Percentiles rank a stretch among this genome's conserved stretches.
Evolutionary conservation across 2,113 vertebrate genomes (phyloP).

Genomic region (Xenopus tropicalis): UCB_Xtro_10.0 CM004443.2:109606001-109606500

Average conservation of each 20-base stretch:
- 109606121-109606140: slow-evolving; percentile 8
- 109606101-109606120: background rate
- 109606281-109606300: slow-evolving; percentile 27
- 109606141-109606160: slow-evolving; percentile 25
- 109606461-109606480: slow-evolving; percentile 32
- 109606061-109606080: too few species aligned
- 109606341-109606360: slow-evolving; percentile 22
- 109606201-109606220: slow-evolving; percentile 19
- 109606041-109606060: too few species aligned
- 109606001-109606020: too few species aligned
- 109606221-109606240: slow-evolving; percentile 7
- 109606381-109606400: slow-evolving; percentile 23
- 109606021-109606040: too few species aligned
- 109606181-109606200: slow-evolving; percentile 28
- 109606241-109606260: slow-evolving; percentile 25
- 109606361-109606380: slow-evolving; percentile 31
- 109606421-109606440: slow-evolving; percentile 30
- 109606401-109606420: slow-evolving; percentile 30
- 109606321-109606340: slow-evolving; percentile 24
- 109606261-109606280: slow-evolving; percentile 25
- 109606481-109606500: slow-evolving; percentile 30
- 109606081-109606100: too few species aligned
- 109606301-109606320: slow-evolving; percentile 23
- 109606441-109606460: slow-evolving; percentile 25
- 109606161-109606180: slow-evolving; percentile 32